These are phyloP conservation scores for Mormyrops attenuatus DNA, from an alignment of 2,797 vertebrate genomes.

Conservation along the genomic window DNA sequence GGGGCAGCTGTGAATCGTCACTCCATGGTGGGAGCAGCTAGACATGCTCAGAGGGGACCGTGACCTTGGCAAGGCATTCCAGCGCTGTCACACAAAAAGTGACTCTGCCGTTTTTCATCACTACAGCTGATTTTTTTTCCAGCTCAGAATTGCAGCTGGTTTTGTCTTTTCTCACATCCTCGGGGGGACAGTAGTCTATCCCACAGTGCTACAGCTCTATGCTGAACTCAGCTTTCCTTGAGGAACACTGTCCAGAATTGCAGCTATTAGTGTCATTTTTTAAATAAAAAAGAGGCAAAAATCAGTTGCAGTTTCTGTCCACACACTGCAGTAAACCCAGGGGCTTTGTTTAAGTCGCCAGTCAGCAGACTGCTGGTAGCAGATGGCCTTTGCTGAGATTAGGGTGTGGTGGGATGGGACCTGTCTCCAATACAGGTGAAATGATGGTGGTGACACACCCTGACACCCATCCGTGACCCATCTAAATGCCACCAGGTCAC, in stretches of 20 bases:
- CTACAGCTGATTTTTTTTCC: not conserved
- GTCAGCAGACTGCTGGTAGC: not conserved
- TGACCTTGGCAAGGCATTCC: not conserved
- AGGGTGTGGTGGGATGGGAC: not conserved
- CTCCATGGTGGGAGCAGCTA: not conserved
- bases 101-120: not conserved
- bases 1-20: not conserved
- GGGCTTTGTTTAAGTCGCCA: not conserved
- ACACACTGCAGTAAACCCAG: not conserved
- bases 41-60: not conserved
- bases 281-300: not conserved
- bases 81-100: not conserved
- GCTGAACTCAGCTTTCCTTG: not conserved
- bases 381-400: not conserved
- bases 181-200: not conserved
- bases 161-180: not conserved
- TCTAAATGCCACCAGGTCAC: not conserved
- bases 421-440: not conserved
- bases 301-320: not conserved
- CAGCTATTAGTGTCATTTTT: not conserved
- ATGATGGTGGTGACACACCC: not conserved
- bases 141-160: not conserved
- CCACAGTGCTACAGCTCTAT: not conserved
- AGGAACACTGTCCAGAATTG: not conserved
- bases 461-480: not conserved